Evolutionary conservation across 2,113 vertebrate species (phyloP).

Genomic region (Eptesicus fuscus): DNA sequence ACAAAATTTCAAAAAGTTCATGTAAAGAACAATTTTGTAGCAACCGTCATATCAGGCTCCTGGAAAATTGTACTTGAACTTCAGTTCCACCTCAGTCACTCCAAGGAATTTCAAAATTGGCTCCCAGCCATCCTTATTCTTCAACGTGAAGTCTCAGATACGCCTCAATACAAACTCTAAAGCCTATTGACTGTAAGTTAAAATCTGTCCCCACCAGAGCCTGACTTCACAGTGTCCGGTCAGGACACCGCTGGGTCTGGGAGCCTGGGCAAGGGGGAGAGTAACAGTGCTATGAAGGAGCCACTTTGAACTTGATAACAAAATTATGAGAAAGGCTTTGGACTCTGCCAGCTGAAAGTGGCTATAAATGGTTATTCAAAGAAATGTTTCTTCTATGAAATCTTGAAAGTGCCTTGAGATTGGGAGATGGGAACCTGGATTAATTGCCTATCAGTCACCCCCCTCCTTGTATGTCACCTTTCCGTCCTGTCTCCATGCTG

Average conservation of each 20-base stretch:
- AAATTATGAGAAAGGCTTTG: background rate
- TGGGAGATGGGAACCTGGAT: background rate
- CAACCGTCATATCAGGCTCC: conserved; percentile 52
- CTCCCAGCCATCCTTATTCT: conserved; percentile 57
- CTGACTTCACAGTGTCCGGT: background rate
- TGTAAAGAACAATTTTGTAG: conserved; percentile 61
- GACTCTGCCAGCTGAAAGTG: background rate
- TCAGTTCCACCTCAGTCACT: conserved; percentile 66
- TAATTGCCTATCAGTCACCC: background rate
- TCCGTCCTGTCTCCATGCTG: background rate
- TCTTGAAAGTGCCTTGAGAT: background rate
- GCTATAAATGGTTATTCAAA: background rate
- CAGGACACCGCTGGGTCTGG: background rate
- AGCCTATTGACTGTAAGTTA: conserved; percentile 30
- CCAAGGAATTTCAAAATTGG: conserved; percentile 69
- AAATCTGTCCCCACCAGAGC: background rate
- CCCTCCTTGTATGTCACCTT: background rate
- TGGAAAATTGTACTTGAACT: conserved; percentile 69
- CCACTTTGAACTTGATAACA: conserved; percentile 16
- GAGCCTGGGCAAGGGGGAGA: background rate
- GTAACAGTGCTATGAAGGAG: background rate
- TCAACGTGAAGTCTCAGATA: conserved; percentile 22
- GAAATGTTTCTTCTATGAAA: background rate
- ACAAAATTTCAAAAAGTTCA: conserved; percentile 64
- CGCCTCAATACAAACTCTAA: conserved; percentile 25